These are phyloP conservation scores for Gastrophryne carolinensis DNA, from an alignment of 2,797 vertebrate species.

Conservation along the genomic window DNA sequence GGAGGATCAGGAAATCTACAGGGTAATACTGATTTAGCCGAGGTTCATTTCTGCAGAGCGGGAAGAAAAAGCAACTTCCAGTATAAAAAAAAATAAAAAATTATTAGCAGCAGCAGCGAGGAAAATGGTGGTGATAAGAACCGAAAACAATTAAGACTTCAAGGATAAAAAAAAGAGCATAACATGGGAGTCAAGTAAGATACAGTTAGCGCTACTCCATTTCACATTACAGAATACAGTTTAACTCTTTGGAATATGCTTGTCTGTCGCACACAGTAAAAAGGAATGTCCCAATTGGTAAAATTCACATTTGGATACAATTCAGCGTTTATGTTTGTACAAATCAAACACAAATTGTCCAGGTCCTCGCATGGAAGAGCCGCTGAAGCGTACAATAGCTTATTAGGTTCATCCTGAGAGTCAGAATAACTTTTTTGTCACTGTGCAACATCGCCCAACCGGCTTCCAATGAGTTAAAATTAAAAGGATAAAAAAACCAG, in stretches of 20 bases:
- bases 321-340: conserved; percentile 53
- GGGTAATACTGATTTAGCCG: conserved; percentile 86
- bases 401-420: conserved; percentile 78
- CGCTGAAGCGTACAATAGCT: conserved; percentile 71
- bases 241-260: conserved; percentile 84
- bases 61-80: conserved; percentile 72
- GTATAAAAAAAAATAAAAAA: conserved; percentile 64
- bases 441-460: conserved; percentile 63
- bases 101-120: background rate
- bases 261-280: conserved; percentile 69
- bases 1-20: conserved; percentile 71
- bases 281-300: conserved; percentile 78
- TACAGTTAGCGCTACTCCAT: conserved; percentile 82
- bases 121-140: conserved; percentile 57
- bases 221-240: conserved; percentile 78
- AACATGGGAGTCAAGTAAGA: conserved; percentile 74
- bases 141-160: conserved; percentile 85
- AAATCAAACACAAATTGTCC: conserved; percentile 47
- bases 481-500: conserved; percentile 59
- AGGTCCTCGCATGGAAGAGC: conserved; percentile 66
- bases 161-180: conserved; percentile 53
- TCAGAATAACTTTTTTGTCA: conserved; percentile 68
- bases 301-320: conserved; percentile 67
- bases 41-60: conserved; percentile 70
- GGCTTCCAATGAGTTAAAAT: conserved; percentile 79